phyloP scores from a whole-genome alignment of 2,113 vertebrate species.

The Engraulis encrasicolus region DNA sequence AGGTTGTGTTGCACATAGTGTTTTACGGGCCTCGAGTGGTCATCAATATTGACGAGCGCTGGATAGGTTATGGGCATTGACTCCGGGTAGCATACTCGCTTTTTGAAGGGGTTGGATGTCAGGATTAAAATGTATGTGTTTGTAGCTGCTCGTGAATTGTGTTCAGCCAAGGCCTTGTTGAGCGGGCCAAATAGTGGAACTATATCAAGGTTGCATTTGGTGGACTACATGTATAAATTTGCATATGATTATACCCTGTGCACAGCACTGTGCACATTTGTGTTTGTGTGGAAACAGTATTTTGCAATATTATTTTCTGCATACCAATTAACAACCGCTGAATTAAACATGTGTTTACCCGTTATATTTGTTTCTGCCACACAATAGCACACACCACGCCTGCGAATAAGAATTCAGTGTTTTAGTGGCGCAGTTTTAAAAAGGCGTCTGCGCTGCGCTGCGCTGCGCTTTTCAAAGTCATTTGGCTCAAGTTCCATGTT shows the following conservation, averaged over 20 bases:
- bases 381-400: not conserved
- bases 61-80: not conserved
- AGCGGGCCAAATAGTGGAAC: not conserved
- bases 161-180: not conserved
- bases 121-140: not conserved
- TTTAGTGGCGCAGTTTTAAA: not conserved
- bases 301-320: not conserved
- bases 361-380: not conserved
- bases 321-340: not conserved
- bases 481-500: too few relatives aligned
- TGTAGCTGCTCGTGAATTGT: not conserved
- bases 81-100: not conserved
- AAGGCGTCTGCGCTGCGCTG: too few relatives aligned
- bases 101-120: not conserved
- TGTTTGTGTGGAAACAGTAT: not conserved
- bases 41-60: slow-evolving; percentile 5
- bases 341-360: not conserved
- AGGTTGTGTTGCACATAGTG: too few relatives aligned
- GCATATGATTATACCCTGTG: not conserved
- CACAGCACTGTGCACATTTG: too few relatives aligned
- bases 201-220: not conserved
- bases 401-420: not conserved
- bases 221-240: not conserved
- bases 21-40: not conserved
- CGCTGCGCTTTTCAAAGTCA: too few relatives aligned